Base-by-base conservation (phyloP, 2,797 vertebrate species). In the Rhinatrema bivittatum region DNA sequence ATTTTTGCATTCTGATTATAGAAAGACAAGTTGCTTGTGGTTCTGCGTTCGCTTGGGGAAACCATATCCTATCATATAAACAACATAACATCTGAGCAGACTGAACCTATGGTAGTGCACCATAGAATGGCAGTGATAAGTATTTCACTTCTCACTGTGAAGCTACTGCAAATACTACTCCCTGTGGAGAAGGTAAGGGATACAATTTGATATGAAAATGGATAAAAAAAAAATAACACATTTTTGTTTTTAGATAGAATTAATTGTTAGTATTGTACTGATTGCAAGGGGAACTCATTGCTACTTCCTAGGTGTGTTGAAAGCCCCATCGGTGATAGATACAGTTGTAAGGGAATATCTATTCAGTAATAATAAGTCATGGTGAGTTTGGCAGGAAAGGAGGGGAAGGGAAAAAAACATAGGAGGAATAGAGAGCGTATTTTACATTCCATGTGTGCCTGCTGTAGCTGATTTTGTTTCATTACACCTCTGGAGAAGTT, bases 131-230 rank as follows among this genome's bases (percentile, higher is more conserved):
- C 91, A 5, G 97, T 92, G 47, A 67, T 76, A 48, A 87, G 88
- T 39, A 49, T 83, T 13, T 83, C 89, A 3, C 69, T 94, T 36
- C 83, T 94, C 33, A 84, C 85, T 15, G 54, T 94, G 40, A 87
- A 87, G 39, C 68, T 97, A 11, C 63, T 98, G 23, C 94, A 98
- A 59, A 79, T 70, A 11, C 72, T 98, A 36, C 78, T 99, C 26
- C 94, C 96, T 25, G 85, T 87, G 32, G 94, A 98, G 67, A 94
- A 94, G 90, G 89, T 92, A 43, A 75, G 68, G 42, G 16, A 9
- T 27, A 32, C 24, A 5, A 9, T 7, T 30, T 14, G n/a, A n/a
- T 12, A 13, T 3, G 10, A 20, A 5, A n/a, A 5, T 22, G 20
- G 3, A 14, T 12, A 14, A 28, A 10, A n/a, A n/a, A n/a, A n/a